phyloP scores from a whole-genome alignment of 2,888 invertebrate species.

The Pycnomerus fuliginosus region DNA sequence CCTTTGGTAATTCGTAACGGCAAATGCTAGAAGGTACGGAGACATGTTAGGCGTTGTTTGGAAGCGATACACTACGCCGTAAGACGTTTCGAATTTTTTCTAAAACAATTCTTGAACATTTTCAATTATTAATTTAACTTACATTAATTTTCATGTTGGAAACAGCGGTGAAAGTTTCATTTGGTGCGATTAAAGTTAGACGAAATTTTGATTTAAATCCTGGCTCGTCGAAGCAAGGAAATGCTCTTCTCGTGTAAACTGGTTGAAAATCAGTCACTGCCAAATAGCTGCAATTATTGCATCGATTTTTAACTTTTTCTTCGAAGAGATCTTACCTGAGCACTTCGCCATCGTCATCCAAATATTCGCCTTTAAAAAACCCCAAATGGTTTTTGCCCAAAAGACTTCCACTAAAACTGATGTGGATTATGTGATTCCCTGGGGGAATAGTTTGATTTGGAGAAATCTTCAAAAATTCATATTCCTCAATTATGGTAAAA shows the following conservation, averaged over 20 bases:
- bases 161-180: conserved; percentile 32
- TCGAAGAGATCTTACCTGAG: conserved; percentile 23
- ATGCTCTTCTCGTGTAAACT: conserved; percentile 33
- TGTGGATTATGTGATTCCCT: conserved; percentile 58
- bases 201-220: conserved; percentile 37
- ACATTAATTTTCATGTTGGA: conserved; percentile 40
- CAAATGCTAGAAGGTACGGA: conserved; percentile 36
- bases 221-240: conserved; percentile 42
- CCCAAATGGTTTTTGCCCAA: conserved; percentile 68
- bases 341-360: conserved; percentile 12
- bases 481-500: not conserved
- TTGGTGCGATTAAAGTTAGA: conserved; percentile 33
- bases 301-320: too few species aligned
- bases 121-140: too few species aligned
- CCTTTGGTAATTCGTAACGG: conserved; percentile 29
- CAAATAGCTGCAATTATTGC: conserved; percentile 28
- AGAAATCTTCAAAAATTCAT: conserved; percentile 15
- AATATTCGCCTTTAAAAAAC: conserved; percentile 55
- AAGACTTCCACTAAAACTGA: conserved; percentile 64
- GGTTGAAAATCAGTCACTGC: conserved; percentile 38
- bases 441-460: conserved; percentile 22
- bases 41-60: conserved; percentile 36
- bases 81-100: conserved; percentile 17
- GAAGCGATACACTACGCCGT: conserved; percentile 33
- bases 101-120: too few species aligned